A percentile compares a stretch with the other conserved stretches of the same genome.
phyloP scores from a whole-genome alignment of 2,888 invertebrate genomes.

The Lepetodrilus schrolli region DNA sequence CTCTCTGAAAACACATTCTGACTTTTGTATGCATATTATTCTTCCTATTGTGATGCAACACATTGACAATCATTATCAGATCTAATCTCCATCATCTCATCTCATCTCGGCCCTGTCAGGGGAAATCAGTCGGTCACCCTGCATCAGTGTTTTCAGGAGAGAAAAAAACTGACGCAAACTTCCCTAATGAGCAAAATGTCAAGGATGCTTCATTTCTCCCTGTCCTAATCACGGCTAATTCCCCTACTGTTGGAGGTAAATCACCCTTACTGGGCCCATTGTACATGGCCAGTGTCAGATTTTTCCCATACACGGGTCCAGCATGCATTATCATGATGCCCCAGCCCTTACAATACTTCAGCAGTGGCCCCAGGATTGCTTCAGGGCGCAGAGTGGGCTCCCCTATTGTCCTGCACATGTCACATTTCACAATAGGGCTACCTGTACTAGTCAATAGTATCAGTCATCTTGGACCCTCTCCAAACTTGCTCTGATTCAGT shows the following conservation, averaged over 20 bases:
- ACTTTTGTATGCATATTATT: too few species aligned
- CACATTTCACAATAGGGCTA: constrained; percentile 6
- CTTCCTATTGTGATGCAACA: background rate
- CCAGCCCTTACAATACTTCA: background rate
- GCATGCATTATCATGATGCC: constrained; percentile 7
- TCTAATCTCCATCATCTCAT: background rate
- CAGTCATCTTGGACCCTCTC: background rate
- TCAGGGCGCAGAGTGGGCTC: background rate
- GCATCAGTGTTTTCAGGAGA: background rate
- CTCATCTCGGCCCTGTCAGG: too few species aligned
- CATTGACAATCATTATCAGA: background rate
- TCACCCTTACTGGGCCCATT: constrained; percentile 13
- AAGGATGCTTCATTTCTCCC: constrained; percentile 6
- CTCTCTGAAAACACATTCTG: too few species aligned
- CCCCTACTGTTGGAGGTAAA: constrained; percentile 11
- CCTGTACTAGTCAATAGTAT: background rate
- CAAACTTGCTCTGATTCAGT: constrained; percentile 1
- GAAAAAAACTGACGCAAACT: background rate
- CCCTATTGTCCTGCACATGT: constrained; percentile 11
- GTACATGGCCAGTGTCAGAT: constrained; percentile 18
- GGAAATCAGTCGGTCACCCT: background rate
- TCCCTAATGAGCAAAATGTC: constrained; percentile 18
- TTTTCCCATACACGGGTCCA: constrained; percentile 20
- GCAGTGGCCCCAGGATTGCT: background rate
- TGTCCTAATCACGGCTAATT: constrained; percentile 10